Conservation (phyloP, 2,888 invertebrate species). For the Agrotis clavis region DNA sequence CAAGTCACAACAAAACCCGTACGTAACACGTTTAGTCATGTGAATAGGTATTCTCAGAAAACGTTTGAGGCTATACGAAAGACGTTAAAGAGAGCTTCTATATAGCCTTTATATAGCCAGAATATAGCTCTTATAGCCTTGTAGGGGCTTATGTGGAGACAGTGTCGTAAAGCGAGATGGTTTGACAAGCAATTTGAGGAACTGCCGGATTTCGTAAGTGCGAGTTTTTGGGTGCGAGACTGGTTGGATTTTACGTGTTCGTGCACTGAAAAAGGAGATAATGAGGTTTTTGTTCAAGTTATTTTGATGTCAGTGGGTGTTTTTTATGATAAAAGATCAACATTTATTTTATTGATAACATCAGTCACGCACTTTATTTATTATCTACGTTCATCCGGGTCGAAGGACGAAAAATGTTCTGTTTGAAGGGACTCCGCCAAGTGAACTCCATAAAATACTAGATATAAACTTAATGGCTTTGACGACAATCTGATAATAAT, state of each 20-base stretch:
- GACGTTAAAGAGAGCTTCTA: conserved; percentile 40
- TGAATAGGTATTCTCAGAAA: conserved; percentile 53
- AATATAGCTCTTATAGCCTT: conserved; percentile 48
- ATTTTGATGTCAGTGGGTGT: neutral
- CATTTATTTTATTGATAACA: neutral
- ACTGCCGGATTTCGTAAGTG: conserved; percentile 50
- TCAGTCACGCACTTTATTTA: neutral
- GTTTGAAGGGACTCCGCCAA: neutral
- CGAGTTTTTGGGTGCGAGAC: conserved; percentile 27
- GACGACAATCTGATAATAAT: neutral
- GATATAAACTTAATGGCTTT: neutral
- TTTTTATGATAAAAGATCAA: neutral
- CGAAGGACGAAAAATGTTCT: neutral
- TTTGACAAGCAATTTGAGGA: conserved; percentile 67
- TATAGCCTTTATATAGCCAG: conserved; percentile 39
- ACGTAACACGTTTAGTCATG: conserved; percentile 42
- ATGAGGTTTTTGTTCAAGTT: neutral
- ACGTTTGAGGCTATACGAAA: conserved; percentile 33
- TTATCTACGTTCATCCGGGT: neutral
- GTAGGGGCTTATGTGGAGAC: conserved; percentile 57
- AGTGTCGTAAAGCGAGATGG: conserved; percentile 64
- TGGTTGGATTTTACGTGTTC: conserved; percentile 21
- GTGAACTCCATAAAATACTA: neutral
- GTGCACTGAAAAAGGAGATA: conserved; percentile 2
- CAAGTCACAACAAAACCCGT: conserved; percentile 16